Evolutionary conservation across 2,113 vertebrate species (phyloP), one percentile per base, ranked within the genome.

Genomic region (Pycnonotus jocosus): DNA sequence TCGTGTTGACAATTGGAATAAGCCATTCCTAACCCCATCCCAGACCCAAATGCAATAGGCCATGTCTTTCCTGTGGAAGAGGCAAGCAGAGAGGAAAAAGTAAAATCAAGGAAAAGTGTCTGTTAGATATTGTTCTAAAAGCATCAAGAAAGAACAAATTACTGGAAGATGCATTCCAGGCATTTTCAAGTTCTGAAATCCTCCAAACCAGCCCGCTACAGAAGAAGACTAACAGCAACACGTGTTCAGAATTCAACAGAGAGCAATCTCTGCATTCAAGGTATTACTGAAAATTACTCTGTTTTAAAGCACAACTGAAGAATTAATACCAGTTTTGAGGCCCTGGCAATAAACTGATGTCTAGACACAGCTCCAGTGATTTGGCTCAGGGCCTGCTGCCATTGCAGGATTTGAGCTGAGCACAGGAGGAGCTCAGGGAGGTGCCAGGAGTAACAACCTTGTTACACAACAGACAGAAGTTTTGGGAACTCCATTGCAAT

Each of bases 1-100:
- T 99, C 98, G n/a, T 99, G 98, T 77, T 99, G 99, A 96, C 99
- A 99, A 97, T 99, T 99, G 95, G 98, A 98, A 95, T 98, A 99
- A 71, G 98, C 99, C 98, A 99, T 99, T 77, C 99, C 99, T 85
- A 99, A 74, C 35, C 99, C 98, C 97, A 98, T 96, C 81, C 99
- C 99, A 31, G 98, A 98, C 37, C 98, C 98, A 44, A 99, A 98
- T 2, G 98, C 98, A 18, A 99, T 93, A 2, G 99, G 99, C 99
- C 99, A 99, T 40, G 94, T 98, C 97, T 97, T 98, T 96, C 99
- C 99, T 99, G 90, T 35, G 53, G 69, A 53, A 58, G 44, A 94
- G 62, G 54, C 48, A 93, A 69, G 48, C 35, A 79, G 35, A 71
- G 31, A 79, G 9, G 21, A 76, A 31, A 56, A 80, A 17, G 17